phyloP scores from a whole-genome alignment of 2,888 invertebrate genomes.

The Tenthredo scrophulariae region DNA sequence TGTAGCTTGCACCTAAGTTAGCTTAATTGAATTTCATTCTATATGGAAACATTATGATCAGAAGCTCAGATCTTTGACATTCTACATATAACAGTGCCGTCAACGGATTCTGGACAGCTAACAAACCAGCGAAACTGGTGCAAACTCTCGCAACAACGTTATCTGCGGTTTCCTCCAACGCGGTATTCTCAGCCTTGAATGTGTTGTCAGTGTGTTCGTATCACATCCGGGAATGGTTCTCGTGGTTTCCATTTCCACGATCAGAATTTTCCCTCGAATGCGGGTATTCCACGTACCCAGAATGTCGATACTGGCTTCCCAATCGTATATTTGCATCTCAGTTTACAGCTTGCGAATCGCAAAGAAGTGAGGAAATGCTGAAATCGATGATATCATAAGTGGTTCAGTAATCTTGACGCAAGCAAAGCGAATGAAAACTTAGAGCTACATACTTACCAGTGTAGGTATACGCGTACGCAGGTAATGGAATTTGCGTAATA shows the following conservation, averaged over 20 bases:
- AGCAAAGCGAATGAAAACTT: neutral
- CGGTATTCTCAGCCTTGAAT: slow-evolving; percentile 5
- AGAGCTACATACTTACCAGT: neutral
- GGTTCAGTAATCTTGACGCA: slow-evolving; percentile 16
- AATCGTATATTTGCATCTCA: slow-evolving; percentile 13
- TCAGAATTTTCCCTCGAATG: neutral
- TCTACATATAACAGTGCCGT: slow-evolving; percentile 65
- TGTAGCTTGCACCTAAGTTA: neutral
- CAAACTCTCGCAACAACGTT: slow-evolving; percentile 66
- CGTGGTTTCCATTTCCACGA: neutral
- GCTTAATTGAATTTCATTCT: slow-evolving; percentile 37
- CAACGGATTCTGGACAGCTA: slow-evolving; percentile 54
- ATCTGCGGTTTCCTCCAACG: slow-evolving; percentile 55
- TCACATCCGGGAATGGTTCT: slow-evolving; percentile 8
- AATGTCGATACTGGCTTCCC: slow-evolving; percentile 4
- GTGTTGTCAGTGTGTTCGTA: neutral
- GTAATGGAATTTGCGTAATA: neutral
- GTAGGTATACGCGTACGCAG: neutral
- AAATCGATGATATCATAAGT: neutral
- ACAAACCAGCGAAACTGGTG: slow-evolving; percentile 66
- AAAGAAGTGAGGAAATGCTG: neutral
- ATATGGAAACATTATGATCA: slow-evolving; percentile 7
- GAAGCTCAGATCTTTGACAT: slow-evolving; percentile 55
- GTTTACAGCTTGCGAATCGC: neutral
- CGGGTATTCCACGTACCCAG: neutral